Conservation (phyloP, 1,140 invertebrate species). For the Epicauta chinensis region DNA sequence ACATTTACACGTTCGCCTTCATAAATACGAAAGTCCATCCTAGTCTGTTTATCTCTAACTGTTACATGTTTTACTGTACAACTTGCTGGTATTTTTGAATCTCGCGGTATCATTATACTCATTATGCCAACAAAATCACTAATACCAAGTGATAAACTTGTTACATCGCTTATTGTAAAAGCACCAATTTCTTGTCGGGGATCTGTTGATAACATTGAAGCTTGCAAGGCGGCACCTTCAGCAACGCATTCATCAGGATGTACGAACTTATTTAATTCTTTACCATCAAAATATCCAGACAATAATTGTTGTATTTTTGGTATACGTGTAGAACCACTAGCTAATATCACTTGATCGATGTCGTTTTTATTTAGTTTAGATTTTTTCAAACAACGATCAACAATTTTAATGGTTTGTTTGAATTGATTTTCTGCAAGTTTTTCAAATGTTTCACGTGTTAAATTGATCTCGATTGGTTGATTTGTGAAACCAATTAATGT, state of each 20-base stretch:
- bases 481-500: constrained; percentile 72
- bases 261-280: constrained; percentile 22
- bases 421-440: constrained; percentile 60
- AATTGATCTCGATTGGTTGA: constrained; percentile 63
- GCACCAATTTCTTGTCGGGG: constrained; percentile 8
- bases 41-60: not conserved
- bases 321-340: constrained; percentile 57
- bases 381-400: not conserved
- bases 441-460: constrained; percentile 50
- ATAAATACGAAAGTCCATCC: constrained; percentile 42
- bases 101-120: constrained; percentile 34
- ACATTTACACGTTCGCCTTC: not conserved
- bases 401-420: constrained; percentile 51
- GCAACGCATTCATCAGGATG: constrained; percentile 32
- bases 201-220: constrained; percentile 38
- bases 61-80: not conserved
- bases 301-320: constrained; percentile 46
- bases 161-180: constrained; percentile 16
- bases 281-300: constrained; percentile 45
- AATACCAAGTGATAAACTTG: constrained; percentile 18
- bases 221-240: constrained; percentile 36
- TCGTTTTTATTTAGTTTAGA: not conserved
- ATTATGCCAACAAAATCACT: constrained; percentile 18
- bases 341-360: constrained; percentile 56
- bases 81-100: not conserved